Conservation (phyloP, 2,797 vertebrate species). For the Halcyon leucocephala region DNA sequence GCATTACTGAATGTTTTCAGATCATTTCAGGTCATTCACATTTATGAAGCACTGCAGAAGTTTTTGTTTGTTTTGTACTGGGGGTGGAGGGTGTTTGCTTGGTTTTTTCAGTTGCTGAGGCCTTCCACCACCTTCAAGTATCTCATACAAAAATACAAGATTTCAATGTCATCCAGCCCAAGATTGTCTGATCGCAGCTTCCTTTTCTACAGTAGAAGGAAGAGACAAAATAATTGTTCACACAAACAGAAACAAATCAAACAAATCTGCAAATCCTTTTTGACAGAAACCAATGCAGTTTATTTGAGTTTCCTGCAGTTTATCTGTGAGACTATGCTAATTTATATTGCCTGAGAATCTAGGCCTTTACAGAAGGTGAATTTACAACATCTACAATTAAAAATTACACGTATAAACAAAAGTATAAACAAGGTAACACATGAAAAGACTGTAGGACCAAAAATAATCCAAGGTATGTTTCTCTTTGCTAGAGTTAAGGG, state of each 20-base stretch:
- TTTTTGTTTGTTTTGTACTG: not conserved
- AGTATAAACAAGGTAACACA: not conserved
- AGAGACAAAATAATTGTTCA: not conserved
- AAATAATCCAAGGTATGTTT: not conserved
- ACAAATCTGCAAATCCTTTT: not conserved
- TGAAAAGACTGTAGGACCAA: not conserved
- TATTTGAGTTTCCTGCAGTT: not conserved
- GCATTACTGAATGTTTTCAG: not conserved
- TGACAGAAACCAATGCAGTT: not conserved
- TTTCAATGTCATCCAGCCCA: not conserved
- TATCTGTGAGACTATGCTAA: not conserved
- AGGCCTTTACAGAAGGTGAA: not conserved
- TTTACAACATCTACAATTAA: not conserved
- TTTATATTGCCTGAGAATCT: not conserved
- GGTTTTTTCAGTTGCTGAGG: not conserved
- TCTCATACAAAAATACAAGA: not conserved
- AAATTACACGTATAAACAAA: not conserved
- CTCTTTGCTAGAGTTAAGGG: not conserved
- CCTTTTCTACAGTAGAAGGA: not conserved
- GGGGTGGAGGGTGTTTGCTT: not conserved
- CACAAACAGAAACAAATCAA: not conserved
- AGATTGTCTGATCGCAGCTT: not conserved
- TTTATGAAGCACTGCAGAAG: not conserved
- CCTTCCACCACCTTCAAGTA: not conserved
- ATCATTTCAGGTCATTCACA: not conserved